phyloP scores from a whole-genome alignment of 2,888 invertebrate genomes.

The Hyles lineata region DNA sequence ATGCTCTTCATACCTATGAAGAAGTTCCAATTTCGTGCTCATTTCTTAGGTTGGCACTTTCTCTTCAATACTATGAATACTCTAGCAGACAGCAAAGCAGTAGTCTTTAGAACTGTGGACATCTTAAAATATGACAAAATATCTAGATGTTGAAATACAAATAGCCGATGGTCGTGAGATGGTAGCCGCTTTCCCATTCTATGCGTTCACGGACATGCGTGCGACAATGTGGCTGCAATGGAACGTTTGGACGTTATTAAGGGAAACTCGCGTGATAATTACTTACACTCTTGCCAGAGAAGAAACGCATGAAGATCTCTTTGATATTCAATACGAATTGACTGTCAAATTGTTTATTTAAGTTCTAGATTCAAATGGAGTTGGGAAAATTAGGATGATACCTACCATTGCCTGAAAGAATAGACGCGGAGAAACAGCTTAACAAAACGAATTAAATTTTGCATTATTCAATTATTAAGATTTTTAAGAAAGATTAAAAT shows the following conservation, averaged over 20 bases:
- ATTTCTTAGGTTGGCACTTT: not conserved
- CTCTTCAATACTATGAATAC: not conserved
- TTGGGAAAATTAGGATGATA: too few species aligned
- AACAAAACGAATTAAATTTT: too few species aligned
- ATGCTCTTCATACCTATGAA: not conserved
- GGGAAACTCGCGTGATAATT: not conserved
- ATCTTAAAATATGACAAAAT: not conserved
- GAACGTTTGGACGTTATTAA: constrained; percentile 10
- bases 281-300: not conserved
- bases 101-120: too few species aligned
- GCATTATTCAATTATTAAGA: too few species aligned
- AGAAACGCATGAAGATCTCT: constrained; percentile 8
- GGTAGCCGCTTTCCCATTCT: constrained; percentile 10
- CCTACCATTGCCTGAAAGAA: too few species aligned
- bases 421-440: too few species aligned
- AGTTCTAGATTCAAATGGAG: too few species aligned
- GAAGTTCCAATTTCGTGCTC: not conserved
- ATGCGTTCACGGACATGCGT: constrained; percentile 6
- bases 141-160: not conserved
- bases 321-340: not conserved
- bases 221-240: constrained; percentile 20
- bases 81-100: not conserved
- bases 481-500: too few species aligned
- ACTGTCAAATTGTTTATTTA: not conserved
- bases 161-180: not conserved